Evolutionary conservation across 2,113 vertebrate genomes (phyloP), one percentile per base, ranked within the genome.

Genomic region (Platysteira castanea): DNA sequence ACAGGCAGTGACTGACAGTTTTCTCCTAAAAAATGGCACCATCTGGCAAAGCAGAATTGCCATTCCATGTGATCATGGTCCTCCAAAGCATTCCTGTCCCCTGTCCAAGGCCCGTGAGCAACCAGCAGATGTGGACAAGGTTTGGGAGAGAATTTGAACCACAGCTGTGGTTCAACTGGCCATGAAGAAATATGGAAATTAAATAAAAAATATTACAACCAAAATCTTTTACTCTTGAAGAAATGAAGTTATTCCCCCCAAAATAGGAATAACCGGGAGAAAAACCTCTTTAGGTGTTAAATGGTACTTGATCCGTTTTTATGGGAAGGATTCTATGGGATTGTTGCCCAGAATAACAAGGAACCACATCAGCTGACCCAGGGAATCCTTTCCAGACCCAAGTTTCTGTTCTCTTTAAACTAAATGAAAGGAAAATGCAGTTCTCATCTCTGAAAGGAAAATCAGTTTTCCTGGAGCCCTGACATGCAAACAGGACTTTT

Each of bases 1-100:
- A 93, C 30, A 91, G 54, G 69, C 95, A 95, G 33, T 63, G 84
- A 89, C 31, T 78, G 89, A 80, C 89, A 84, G 84, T n/a, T 78
- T 89, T 67, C 77, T 84, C 87, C 30, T 67, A 60, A 90, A 94
- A 89, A 54, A 41, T 7, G 22, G 87, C n/a, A 71, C 87, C 92
- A 94, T 89, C 77, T 95, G 90, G 92, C 77, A 93, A 89, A 74
- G 77, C 81, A 77, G 54, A 78, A 42, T 47, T 63, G 73, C 52
- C 69, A 57, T 67, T 61, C 77, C 81, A 5, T 4, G 6, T 70
- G 82, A 47, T 35, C 54, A 35, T 3, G 5, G 52, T 30, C 60
- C 42, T 89, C 41, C 81, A 54, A 74, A 78, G 73, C 7, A 11
- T 41, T 94, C 84, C 19, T 87, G 61, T 87, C 10, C 60, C 71